Conservation (phyloP, 2,113 vertebrate species). For the Tetraodon nigroviridis region DNA sequence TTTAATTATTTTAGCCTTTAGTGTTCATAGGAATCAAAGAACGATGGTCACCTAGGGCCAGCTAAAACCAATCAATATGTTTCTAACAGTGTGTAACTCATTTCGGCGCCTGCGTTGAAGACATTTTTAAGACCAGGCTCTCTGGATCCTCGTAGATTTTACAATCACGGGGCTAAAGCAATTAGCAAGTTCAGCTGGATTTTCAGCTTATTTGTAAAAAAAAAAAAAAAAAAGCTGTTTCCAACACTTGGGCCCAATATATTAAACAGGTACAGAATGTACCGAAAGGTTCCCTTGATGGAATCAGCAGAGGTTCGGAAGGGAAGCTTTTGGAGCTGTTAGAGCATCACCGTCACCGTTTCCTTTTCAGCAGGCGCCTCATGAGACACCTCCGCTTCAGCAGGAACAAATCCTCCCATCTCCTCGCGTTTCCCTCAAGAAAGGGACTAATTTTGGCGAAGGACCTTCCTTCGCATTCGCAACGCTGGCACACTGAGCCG, state of each 20-base stretch:
- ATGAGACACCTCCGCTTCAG: constrained; percentile 36
- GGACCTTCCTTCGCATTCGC: constrained; percentile 16
- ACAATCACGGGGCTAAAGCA: constrained; percentile 10
- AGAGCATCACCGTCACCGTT: neutral
- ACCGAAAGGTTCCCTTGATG: neutral
- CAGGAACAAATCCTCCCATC: constrained; percentile 28
- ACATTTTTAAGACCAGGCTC: constrained; percentile 16
- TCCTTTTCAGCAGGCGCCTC: constrained; percentile 2
- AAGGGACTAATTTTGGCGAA: constrained; percentile 16
- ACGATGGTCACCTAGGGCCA: constrained; percentile 27
- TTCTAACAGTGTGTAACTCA: constrained; percentile 13
- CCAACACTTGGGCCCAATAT: neutral
- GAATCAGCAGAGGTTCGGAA: too few species aligned
- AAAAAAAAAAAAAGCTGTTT: too few species aligned
- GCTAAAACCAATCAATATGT: constrained; percentile 41
- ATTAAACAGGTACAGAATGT: neutral
- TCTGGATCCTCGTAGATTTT: constrained; percentile 11
- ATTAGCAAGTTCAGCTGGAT: neutral
- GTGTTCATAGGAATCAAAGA: too few species aligned
- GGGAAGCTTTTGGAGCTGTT: neutral
- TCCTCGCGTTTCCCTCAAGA: constrained; percentile 23
- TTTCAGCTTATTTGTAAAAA: neutral
- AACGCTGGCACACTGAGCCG: constrained; percentile 13
- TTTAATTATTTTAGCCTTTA: too few species aligned
- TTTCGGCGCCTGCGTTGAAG: constrained; percentile 22